Conservation (phyloP, 2,797 vertebrate species). For the Coracias cyanogaster region DNA sequence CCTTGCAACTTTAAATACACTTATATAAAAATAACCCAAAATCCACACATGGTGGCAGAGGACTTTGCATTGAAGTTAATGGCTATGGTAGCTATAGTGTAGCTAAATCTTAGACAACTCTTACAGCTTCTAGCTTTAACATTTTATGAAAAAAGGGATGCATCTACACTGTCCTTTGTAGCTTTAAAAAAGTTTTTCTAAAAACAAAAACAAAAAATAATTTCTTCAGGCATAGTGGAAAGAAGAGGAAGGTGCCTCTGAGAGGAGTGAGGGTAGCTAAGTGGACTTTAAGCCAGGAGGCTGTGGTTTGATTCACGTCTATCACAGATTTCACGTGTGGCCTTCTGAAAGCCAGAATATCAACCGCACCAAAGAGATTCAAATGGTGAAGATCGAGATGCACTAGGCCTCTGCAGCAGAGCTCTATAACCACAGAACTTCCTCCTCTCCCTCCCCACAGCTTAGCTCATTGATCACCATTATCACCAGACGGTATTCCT, state of each 20-base stretch:
- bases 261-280: background rate
- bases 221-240: background rate
- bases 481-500: accelerated
- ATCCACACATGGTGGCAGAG: background rate
- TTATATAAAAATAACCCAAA: background rate
- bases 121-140: background rate
- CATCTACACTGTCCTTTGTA: background rate
- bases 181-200: background rate
- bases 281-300: background rate
- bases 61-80: background rate
- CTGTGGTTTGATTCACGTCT: background rate
- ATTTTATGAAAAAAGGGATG: background rate
- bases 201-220: background rate
- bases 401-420: background rate
- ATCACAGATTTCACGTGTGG: background rate
- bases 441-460: background rate
- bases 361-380: background rate
- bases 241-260: background rate
- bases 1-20: background rate
- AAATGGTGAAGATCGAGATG: accelerated
- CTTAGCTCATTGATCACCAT: background rate
- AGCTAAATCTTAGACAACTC: background rate
- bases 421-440: background rate
- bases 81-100: background rate
- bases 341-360: background rate